Base-by-base conservation (phyloP, 2,113 vertebrate genomes). In the Tychaedon coryphoeus region DNA sequence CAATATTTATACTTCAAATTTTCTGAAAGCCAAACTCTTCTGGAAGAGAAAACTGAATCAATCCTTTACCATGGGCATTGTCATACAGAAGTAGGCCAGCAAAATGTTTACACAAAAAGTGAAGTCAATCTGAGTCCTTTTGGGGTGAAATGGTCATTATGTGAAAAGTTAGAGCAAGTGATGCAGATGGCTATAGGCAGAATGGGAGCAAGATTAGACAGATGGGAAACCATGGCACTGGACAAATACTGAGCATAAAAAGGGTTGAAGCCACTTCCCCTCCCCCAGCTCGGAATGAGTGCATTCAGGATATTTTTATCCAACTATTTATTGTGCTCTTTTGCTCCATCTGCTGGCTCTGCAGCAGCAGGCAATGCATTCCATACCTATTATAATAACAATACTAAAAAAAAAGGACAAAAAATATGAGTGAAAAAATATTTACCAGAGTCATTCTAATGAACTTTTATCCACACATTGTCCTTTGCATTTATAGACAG, bases 261-360 rank as follows among this genome's bases (percentile, higher is more conserved):
- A 72, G 65, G 26, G 45, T 7, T 79, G 88, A 40, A 47, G 48
- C 17, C 31, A 58, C 22, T 5, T 73, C 67, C 72, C 92, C 45
- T 78, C 77, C 51, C 62, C 78, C 85, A 73, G 74, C 66, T 69
- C 10, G 0, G 33, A 57, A 36, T 8, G 25, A 67, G 56, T 9
- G 31, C 43, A 19, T 67, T 31, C 83, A 16, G 28, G 31, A 1
- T 56, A 62, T 60, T 86, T 81, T 86, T 83, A 94, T 73, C 51
- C 67, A 69, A 45, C 19, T n/a, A 56, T 77, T 83, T 84, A 45
- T 67, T 14, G 5, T 51, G 91, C 94, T 96, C 95, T 95, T 97
- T 71, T 96, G 94, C 96, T 95, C 96, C 96, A 96, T 88, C 95
- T 96, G 92, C 95, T 20, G 96, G 96, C 72, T 78, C 83, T 56